Base-by-base conservation (phyloP, 2,888 invertebrate species). In the Temnothorax ravouxi region DNA sequence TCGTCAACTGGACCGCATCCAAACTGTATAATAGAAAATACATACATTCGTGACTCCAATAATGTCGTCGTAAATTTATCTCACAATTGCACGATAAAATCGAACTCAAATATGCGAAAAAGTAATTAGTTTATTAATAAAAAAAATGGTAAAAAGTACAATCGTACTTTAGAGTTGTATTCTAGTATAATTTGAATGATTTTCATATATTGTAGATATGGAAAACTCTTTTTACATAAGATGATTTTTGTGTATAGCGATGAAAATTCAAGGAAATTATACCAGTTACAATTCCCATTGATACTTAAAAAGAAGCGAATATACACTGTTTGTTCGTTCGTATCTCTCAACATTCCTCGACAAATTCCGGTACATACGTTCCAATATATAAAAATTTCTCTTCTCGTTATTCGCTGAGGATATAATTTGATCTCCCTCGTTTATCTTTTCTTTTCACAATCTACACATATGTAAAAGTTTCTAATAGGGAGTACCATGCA, bases 21-120 rank as follows among this genome's bases (percentile, higher is more conserved):
- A 21, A 21, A 38, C 18, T 54, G 21, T 83, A 54, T 83, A 71
- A 21, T 77, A 71, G 11, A 71, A 66, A 85, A 82, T 81, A 84
- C 80, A 80, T 29, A 81, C 52, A 80, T 80, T 52, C 56, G 82
- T 69, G 79, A 64, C 47, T 80, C 44, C n/a, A 47, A 67, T 56
- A 82, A 82, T 77, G 50, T 79, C 81, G 62, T 38, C 82, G 85
- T 56, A 1, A 64, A 71, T n/a, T 71, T 21, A 54, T 50, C 11
- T 50, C 52, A 52, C 80, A 90, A 91, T 91, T 91, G 89, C 89
- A 91, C 87, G 87, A 86, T 85, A 82, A 86, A 87, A 86, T 62
- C 44, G 1, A 47, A 50, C 47, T 87, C 80, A 72, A 61, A 74
- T 66, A 59, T 56, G 29, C 61, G 29, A 50, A 62, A 84, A 25